Base-by-base conservation (phyloP, 2,113 vertebrate genomes). In the Laticauda colubrina region DNA sequence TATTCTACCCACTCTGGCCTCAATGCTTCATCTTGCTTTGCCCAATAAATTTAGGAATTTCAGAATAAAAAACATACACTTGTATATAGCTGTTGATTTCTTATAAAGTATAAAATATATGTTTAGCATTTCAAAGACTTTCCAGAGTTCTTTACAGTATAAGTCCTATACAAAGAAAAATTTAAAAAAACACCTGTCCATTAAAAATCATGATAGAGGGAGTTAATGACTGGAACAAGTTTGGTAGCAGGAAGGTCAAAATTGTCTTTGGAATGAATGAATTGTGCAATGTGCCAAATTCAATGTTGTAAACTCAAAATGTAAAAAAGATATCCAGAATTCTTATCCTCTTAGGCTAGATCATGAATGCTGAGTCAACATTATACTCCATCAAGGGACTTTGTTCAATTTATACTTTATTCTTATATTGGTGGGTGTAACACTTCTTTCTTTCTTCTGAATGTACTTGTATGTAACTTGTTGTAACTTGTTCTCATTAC, bases 351-450 rank as follows among this genome's bases (percentile, higher is more conserved):
- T 34, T 4, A 54, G 91, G 93, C 54, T 88, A 94, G 85, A 24
- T 85, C 34, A 88, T 23, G 2, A 86, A 23, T 91, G 90, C n/a
- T 94, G 43, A 10, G 88, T 86, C 29, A 48, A 57, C 34, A 53
- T 69, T 94, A 91, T 92, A 95, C 93, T 95, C 94, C 64, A 88
- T 54, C 93, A 75, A 81, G 92, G 21, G 93, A 91, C 95, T 85
- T 94, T 94, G 34, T 51, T 88, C 94, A 91, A 96, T 94, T 95
- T 95, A 95, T 12, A 1, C 14, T 75, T 5, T 89, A 91, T 93
- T 15, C 54, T 93, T 93, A 43, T 61, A 94, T 23, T 92, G 94
- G 95, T 95, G 92, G 94, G 57, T 95, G 92, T 61, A 92, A 92
- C 34, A 45, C 85, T 90, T 75, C 93, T 75, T 24, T 94, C 90